Percentiles rank a stretch among this genome's conserved stretches.
Conservation (phyloP, 2,113 vertebrate species). For the Callipepla squamata region DNA sequence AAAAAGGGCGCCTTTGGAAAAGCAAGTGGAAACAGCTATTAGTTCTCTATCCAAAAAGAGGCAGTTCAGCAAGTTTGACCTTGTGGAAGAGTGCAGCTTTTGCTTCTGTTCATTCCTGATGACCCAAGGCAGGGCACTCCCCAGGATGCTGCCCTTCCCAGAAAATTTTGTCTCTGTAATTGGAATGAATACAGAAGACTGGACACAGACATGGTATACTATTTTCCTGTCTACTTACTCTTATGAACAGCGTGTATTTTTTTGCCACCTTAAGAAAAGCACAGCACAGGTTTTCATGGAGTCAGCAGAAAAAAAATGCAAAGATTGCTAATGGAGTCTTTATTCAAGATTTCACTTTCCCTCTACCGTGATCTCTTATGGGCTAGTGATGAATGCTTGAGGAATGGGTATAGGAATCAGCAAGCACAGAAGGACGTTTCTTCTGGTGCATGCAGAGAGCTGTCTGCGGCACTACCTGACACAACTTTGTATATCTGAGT, state of each 20-base stretch:
- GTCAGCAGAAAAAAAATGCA: not conserved
- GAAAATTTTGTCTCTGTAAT: not conserved
- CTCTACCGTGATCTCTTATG: not conserved
- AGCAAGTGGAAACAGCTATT: not conserved
- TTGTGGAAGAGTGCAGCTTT: not conserved
- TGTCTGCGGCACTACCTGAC: not conserved
- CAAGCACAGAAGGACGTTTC: not conserved
- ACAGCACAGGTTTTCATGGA: not conserved
- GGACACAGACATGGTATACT: not conserved
- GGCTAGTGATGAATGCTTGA: too few relatives aligned
- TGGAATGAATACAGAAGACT: not conserved
- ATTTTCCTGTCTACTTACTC: not conserved
- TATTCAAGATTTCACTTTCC: not conserved
- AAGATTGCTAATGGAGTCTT: not conserved
- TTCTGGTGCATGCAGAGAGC: not conserved
- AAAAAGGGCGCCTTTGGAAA: not conserved
- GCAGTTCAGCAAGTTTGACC: not conserved
- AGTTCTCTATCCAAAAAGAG: not conserved
- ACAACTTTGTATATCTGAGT: not conserved
- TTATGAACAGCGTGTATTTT: not conserved
- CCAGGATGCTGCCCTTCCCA: not conserved
- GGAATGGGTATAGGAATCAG: not conserved
- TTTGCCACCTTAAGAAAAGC: not conserved
- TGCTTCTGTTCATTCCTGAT: not conserved
- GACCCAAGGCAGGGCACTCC: not conserved